Evolutionary conservation across 2,113 vertebrate species (phyloP).

Genomic region (Nanger granti): DNA sequence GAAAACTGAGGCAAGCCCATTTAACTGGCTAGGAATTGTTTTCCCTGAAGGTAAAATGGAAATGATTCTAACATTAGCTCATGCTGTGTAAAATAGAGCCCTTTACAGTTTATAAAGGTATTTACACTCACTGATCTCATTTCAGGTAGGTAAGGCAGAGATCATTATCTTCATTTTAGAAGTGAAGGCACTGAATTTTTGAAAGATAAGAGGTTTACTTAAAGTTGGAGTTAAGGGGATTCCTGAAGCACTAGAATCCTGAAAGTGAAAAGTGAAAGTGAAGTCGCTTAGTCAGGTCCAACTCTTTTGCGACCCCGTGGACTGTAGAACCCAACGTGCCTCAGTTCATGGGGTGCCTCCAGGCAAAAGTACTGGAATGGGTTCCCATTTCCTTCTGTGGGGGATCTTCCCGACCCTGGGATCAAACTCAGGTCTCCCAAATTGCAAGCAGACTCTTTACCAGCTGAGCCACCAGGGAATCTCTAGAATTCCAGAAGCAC

Average conservation of each 20-base stretch:
- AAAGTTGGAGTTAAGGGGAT: background rate
- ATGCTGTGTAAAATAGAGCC: background rate
- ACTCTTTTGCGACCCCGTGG: background rate
- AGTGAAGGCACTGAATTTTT: background rate
- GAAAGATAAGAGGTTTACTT: background rate
- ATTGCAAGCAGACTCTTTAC: background rate
- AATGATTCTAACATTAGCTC: conserved; percentile 38
- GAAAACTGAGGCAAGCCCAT: conserved; percentile 31
- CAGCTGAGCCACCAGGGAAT: background rate
- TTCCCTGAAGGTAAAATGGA: background rate
- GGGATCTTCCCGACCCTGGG: background rate
- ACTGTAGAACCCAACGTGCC: background rate
- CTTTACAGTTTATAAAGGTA: background rate
- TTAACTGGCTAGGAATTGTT: conserved; percentile 33
- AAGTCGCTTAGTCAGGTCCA: background rate
- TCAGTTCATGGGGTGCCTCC: background rate
- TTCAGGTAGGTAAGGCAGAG: background rate
- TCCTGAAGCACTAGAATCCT: background rate
- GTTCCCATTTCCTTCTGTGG: background rate
- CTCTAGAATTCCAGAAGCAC: background rate
- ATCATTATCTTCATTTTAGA: background rate
- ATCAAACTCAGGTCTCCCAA: background rate
- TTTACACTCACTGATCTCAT: background rate
- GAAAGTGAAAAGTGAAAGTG: background rate
- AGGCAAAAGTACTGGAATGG: background rate